phyloP scores from a whole-genome alignment of 2,113 vertebrate genomes.

The Oncorhynchus gorbuscha region DNA sequence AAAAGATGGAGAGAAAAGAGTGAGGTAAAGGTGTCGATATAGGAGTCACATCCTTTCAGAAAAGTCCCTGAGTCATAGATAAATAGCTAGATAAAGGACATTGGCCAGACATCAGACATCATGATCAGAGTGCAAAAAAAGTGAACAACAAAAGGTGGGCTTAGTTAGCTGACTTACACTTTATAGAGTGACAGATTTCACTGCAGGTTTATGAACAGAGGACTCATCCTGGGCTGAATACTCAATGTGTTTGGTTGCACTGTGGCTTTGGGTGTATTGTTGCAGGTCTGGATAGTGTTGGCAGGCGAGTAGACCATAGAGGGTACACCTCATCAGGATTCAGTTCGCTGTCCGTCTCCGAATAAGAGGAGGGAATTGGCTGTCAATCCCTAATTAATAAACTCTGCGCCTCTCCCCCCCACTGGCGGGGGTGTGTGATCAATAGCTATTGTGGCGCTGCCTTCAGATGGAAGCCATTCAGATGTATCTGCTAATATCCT shows the following conservation, averaged over 20 bases:
- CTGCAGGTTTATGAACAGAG: no score
- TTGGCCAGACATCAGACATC: no score
- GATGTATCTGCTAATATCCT: slow-evolving; percentile 85
- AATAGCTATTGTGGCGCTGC: slow-evolving; percentile 75
- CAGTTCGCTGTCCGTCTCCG: slow-evolving; percentile 53
- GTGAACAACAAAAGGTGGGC: no score
- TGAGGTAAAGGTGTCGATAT: no score
- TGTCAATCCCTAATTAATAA: slow-evolving; percentile 89
- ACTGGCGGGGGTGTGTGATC: slow-evolving; percentile 71
- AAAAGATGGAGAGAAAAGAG: no score
- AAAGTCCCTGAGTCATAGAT: no score
- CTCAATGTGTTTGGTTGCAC: background rate
- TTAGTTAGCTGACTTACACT: no score
- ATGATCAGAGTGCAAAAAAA: no score
- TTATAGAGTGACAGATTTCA: no score
- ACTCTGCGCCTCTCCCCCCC: slow-evolving; percentile 64
- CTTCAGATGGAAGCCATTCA: slow-evolving; percentile 72
- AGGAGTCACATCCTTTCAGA: no score
- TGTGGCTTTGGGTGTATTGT: slow-evolving; percentile 35
- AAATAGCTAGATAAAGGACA: no score
- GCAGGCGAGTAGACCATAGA: slow-evolving; percentile 16
- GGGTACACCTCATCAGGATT: slow-evolving; percentile 65
- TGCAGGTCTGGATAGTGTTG: slow-evolving; percentile 21
- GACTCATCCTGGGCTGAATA: no score
- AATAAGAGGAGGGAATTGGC: slow-evolving; percentile 78